Conservation (phyloP, 2,888 invertebrate species). For the Ophonus ardosiacus region DNA sequence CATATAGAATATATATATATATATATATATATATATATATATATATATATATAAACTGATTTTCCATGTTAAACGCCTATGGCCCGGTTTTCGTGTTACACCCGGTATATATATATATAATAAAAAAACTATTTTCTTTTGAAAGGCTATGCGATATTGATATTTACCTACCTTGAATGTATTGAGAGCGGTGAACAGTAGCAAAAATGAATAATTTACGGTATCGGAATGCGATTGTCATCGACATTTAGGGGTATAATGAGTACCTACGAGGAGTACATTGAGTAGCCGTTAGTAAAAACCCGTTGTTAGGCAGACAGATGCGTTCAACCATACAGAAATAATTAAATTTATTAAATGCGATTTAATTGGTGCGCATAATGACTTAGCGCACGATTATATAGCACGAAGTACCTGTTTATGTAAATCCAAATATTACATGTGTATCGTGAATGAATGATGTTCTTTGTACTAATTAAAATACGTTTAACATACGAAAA, state of each 20-base stretch:
- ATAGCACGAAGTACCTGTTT: conserved; percentile 53
- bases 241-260: conserved; percentile 23
- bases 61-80: too few species aligned
- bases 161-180: too few species aligned
- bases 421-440: conserved; percentile 59
- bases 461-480: conserved; percentile 59
- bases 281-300: conserved; percentile 31
- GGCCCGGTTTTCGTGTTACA: too few species aligned
- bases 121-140: too few species aligned
- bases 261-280: not conserved
- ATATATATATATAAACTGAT: too few species aligned
- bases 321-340: conserved; percentile 46
- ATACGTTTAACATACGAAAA: conserved; percentile 55
- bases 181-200: not conserved
- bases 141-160: too few species aligned
- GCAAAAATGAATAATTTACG: not conserved
- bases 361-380: conserved; percentile 56
- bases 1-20: too few species aligned
- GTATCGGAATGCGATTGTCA: conserved; percentile 4
- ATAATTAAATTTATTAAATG: conserved; percentile 59
- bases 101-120: too few species aligned
- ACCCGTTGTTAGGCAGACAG: conserved; percentile 36
- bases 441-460: conserved; percentile 58
- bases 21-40: too few species aligned
- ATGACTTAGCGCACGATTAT: conserved; percentile 52